These are phyloP conservation scores for Abrostola triplasia DNA, from an alignment of 2,888 invertebrate genomes.

Conservation along the genomic window DNA sequence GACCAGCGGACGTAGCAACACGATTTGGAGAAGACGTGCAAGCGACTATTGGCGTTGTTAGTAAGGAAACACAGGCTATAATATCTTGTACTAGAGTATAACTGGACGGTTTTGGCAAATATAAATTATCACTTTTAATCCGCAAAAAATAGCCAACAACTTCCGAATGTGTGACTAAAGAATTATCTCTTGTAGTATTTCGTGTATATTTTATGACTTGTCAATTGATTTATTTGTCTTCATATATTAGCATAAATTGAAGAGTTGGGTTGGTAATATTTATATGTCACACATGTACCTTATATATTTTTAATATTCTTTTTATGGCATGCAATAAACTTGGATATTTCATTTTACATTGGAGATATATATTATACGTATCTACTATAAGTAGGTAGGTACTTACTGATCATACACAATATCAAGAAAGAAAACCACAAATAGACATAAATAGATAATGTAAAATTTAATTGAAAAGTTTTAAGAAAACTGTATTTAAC, in stretches of 20 bases:
- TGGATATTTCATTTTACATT: neutral
- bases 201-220: constrained; percentile 29
- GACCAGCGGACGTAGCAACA: constrained; percentile 52
- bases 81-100: constrained; percentile 19
- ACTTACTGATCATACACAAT: too few species aligned
- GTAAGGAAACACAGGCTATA: constrained; percentile 5
- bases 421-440: too few species aligned
- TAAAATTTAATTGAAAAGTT: too few species aligned
- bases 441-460: too few species aligned
- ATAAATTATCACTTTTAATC: constrained; percentile 45
- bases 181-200: constrained; percentile 32
- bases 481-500: too few species aligned
- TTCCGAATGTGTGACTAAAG: constrained; percentile 45
- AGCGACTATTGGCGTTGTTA: constrained; percentile 20
- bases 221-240: constrained; percentile 32
- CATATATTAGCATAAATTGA: constrained; percentile 2
- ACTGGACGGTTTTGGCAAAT: constrained; percentile 37
- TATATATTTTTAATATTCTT: neutral
- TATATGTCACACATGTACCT: neutral
- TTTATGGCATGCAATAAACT: neutral
- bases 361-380: neutral
- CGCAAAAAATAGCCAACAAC: constrained; percentile 38
- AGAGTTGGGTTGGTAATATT: neutral
- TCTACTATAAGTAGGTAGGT: neutral
- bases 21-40: constrained; percentile 16